These are phyloP conservation scores for Eciton burchellii DNA, from an alignment of 1,140 invertebrate genomes.

Conservation along the genomic window DNA sequence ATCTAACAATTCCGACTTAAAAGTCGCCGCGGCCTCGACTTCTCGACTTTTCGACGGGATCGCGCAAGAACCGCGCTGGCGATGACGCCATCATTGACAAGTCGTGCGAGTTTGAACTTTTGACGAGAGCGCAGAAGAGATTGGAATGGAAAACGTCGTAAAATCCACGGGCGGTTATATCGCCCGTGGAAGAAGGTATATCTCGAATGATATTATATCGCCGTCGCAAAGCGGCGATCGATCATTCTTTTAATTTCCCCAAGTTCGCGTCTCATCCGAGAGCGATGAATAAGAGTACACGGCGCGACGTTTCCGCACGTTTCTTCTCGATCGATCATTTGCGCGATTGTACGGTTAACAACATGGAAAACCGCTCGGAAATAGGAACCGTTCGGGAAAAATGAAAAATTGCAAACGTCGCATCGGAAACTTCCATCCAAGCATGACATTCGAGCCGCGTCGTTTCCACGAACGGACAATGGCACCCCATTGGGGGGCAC, in stretches of 20 bases:
- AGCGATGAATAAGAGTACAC: conserved; percentile 25
- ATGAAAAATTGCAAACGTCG: conserved; percentile 52
- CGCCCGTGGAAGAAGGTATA: conserved; percentile 28
- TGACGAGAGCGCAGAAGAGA: background rate
- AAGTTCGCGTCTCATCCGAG: conserved; percentile 36
- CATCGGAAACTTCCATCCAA: conserved; percentile 1
- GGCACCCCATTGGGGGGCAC: conserved; percentile 50
- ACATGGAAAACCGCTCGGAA: conserved; percentile 40
- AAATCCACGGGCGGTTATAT: conserved; percentile 12
- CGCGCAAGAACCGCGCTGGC: background rate
- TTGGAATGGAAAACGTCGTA: background rate
- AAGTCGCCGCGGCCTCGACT: no score
- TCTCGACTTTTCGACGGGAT: background rate
- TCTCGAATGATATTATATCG: conserved; percentile 32
- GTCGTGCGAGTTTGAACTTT: conserved; percentile 30
- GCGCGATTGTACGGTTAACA: conserved; percentile 43
- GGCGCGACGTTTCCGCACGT: conserved; percentile 15
- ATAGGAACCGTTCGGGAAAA: conserved; percentile 19
- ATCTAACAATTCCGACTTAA: no score
- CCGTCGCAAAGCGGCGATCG: conserved; percentile 21
- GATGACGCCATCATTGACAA: background rate
- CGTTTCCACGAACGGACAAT: conserved; percentile 35
- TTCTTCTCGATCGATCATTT: conserved; percentile 53
- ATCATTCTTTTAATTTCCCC: conserved; percentile 55
- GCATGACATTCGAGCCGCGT: conserved; percentile 55